Evolutionary conservation across 37 sponge, comb jelly and placozoan genomes (phyloP).

Genomic region (Crambe crambe): DNA sequence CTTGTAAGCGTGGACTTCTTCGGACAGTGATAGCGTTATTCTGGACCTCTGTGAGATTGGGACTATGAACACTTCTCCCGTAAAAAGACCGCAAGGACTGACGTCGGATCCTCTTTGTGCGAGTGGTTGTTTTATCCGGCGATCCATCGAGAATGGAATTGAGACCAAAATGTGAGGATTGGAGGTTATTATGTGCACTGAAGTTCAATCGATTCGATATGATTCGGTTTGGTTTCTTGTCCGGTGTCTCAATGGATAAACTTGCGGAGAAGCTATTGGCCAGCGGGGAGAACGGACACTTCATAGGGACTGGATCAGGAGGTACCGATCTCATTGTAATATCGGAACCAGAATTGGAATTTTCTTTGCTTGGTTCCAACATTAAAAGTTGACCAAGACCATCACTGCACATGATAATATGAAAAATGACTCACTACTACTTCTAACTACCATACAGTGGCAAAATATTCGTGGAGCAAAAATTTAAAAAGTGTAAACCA

Average conservation of each 20-base stretch:
- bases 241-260: neutral
- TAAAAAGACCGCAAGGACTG: conserved; percentile 26
- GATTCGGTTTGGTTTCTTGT: neutral
- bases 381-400: conserved; percentile 4
- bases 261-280: neutral
- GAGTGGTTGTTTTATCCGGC: neutral
- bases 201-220: neutral
- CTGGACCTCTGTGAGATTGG: conserved; percentile 5
- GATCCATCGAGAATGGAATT: conserved; percentile 44
- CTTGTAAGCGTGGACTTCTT: conserved; percentile 23
- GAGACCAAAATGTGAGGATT: conserved; percentile 18
- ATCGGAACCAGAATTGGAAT: neutral
- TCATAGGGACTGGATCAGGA: neutral
- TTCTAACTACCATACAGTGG: too few species aligned
- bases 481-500: neutral
- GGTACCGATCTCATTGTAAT: neutral
- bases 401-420: too few species aligned
- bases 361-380: conserved; percentile 17
- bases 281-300: neutral
- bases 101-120: conserved; percentile 15
- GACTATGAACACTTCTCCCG: conserved; percentile 26
- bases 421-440: too few species aligned
- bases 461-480: too few species aligned
- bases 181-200: neutral
- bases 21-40: neutral